A percentile compares a stretch with the other conserved stretches of the same genome.
These are phyloP conservation scores for Drosophila paracracens DNA, from an alignment of 2,888 invertebrate species.

Conservation along the genomic window DNA sequence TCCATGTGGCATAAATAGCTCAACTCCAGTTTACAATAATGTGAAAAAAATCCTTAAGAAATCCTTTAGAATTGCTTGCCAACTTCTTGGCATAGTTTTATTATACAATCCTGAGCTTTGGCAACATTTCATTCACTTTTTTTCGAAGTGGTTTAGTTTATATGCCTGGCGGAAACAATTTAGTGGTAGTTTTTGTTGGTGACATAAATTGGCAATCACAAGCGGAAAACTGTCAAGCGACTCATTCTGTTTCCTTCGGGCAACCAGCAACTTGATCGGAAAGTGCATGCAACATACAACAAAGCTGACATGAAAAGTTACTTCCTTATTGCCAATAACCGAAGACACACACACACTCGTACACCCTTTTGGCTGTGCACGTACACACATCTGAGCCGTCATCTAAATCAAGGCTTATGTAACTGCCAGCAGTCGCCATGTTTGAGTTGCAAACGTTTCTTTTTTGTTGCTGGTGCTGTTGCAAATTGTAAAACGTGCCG, in stretches of 20 bases:
- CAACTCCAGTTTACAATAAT: background rate
- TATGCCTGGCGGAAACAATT: conserved; percentile 54
- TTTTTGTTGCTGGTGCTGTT: conserved; percentile 45
- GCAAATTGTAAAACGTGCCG: conserved; percentile 72
- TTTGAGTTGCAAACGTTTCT: conserved; percentile 53
- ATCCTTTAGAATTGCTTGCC: background rate
- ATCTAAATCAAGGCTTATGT: conserved; percentile 79
- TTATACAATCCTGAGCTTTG: background rate
- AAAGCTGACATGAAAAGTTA: conserved; percentile 74
- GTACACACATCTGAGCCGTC: conserved; percentile 65
- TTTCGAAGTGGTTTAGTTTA: conserved; percentile 7
- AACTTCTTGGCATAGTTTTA: background rate
- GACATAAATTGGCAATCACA: conserved; percentile 39
- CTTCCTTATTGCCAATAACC: conserved; percentile 76
- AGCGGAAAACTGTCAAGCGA: conserved; percentile 63
- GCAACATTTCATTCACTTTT: conserved; percentile 16
- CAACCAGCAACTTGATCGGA: conserved; percentile 49
- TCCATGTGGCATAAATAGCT: background rate
- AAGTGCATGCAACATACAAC: conserved; percentile 49
- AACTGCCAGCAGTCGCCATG: conserved; percentile 69
- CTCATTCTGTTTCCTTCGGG: conserved; percentile 71
- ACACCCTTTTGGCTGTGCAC: conserved; percentile 13
- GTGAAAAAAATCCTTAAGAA: background rate
- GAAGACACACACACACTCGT: conserved; percentile 29
- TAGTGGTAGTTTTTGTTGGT: conserved; percentile 6